Conservation (phyloP, 2,797 vertebrate genomes). For the Lepus oiostolus region DNA sequence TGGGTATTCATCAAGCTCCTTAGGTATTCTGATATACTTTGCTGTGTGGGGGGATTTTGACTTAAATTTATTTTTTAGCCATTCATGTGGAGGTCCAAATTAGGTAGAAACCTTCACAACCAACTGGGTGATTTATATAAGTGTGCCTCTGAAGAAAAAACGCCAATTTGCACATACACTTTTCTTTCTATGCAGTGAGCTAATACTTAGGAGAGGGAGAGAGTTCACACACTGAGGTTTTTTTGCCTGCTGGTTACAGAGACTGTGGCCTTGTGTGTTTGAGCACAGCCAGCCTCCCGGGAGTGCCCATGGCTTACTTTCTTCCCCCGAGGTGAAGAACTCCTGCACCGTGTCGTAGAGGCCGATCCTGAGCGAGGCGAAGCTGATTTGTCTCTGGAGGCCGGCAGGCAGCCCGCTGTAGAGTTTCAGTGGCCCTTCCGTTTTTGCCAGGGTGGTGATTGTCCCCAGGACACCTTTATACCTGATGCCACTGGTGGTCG, state of each 20-base stretch:
- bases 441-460: conserved; percentile 92
- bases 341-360: conserved; percentile 93
- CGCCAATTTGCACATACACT: not conserved
- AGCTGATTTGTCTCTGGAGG: conserved; percentile 93
- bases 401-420: conserved; percentile 94
- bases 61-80: not conserved
- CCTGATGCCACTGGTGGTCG: conserved; percentile 84
- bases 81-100: not conserved
- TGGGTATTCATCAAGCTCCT: not conserved
- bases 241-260: not conserved
- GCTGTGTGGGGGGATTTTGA: not conserved
- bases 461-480: conserved; percentile 94
- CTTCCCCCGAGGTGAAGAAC: conserved; percentile 91
- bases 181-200: not conserved
- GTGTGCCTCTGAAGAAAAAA: not conserved
- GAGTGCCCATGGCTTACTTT: conserved; percentile 86
- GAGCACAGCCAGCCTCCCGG: not conserved
- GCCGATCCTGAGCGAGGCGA: conserved; percentile 93
- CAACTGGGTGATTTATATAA: not conserved
- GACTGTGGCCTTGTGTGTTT: not conserved
- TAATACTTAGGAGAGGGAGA: not conserved
- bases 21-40: not conserved
- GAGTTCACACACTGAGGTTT: not conserved
- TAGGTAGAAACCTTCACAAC: not conserved
- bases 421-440: conserved; percentile 91